phyloP scores from a whole-genome alignment of 2,888 invertebrate species.

The Asteroscopus sphinx region DNA sequence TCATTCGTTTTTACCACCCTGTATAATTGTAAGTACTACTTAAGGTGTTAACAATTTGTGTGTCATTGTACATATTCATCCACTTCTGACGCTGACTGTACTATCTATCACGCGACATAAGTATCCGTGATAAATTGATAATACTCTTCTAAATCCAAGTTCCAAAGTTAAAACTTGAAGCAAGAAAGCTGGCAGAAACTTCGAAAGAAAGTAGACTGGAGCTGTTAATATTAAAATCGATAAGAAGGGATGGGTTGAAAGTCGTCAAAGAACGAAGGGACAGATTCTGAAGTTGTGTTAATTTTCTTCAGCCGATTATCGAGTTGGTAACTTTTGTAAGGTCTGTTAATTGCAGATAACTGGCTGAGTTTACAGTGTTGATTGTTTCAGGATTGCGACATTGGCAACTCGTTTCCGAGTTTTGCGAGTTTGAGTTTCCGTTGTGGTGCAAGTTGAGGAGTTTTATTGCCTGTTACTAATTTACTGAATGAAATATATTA shows the following conservation, averaged over 20 bases:
- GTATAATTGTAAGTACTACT: too few relatives aligned
- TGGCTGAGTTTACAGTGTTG: slow-evolving; percentile 67
- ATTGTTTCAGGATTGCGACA: slow-evolving; percentile 64
- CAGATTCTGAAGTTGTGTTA: slow-evolving; percentile 56
- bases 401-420: slow-evolving; percentile 54
- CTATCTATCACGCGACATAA: too few relatives aligned
- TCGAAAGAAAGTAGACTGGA: slow-evolving; percentile 24
- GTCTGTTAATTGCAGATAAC: slow-evolving; percentile 76
- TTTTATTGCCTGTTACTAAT: slow-evolving; percentile 20
- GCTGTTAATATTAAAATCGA: slow-evolving; percentile 60
- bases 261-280: slow-evolving; percentile 20
- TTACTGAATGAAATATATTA: neutral
- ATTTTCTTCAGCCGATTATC: slow-evolving; percentile 55
- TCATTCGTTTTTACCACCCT: too few relatives aligned
- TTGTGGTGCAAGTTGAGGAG: slow-evolving; percentile 17
- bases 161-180: slow-evolving; percentile 14
- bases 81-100: too few relatives aligned
- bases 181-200: slow-evolving; percentile 34
- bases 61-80: too few relatives aligned
- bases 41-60: too few relatives aligned
- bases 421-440: slow-evolving; percentile 41
- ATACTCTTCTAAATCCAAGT: slow-evolving; percentile 8
- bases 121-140: too few relatives aligned
- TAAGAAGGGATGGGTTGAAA: slow-evolving; percentile 24
- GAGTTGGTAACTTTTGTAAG: slow-evolving; percentile 58